A percentile compares a stretch with the other conserved stretches of the same genome.
Evolutionary conservation across 1,140 invertebrate genomes (phyloP).

Genomic region (Drosophila ercepeae): DNA sequence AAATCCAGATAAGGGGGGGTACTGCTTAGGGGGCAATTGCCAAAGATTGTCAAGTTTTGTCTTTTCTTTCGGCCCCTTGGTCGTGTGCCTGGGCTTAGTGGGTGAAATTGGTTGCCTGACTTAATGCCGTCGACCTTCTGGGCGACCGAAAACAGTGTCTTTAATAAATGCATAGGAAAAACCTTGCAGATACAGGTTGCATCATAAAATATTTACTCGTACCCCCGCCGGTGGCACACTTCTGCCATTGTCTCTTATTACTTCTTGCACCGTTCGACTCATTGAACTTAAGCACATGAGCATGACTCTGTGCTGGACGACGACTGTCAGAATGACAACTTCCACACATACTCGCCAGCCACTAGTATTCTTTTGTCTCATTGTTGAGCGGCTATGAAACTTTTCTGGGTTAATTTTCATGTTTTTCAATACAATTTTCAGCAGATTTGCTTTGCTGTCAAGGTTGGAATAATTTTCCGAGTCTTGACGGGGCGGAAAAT

Average conservation of each 20-base stretch:
- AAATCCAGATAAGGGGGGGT: slow-evolving; percentile 3
- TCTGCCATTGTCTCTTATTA: slow-evolving; percentile 42
- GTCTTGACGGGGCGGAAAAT: slow-evolving; percentile 52
- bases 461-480: slow-evolving; percentile 60
- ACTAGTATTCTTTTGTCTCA: slow-evolving; percentile 63
- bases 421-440: slow-evolving; percentile 59
- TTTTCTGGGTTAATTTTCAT: slow-evolving; percentile 66
- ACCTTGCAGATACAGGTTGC: slow-evolving; percentile 46
- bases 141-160: slow-evolving; percentile 6
- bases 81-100: slow-evolving; percentile 57
- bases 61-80: slow-evolving; percentile 16
- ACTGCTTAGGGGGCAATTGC: slow-evolving; percentile 35
- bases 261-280: slow-evolving; percentile 54
- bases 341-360: slow-evolving; percentile 12
- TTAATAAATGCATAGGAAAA: slow-evolving; percentile 59
- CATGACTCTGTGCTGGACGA: slow-evolving; percentile 33
- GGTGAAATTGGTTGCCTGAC: slow-evolving; percentile 58
- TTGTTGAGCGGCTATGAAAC: slow-evolving; percentile 45
- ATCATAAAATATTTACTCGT: slow-evolving; percentile 31
- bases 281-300: slow-evolving; percentile 61
- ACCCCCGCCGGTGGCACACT: slow-evolving; percentile 37
- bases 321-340: slow-evolving; percentile 36
- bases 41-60: slow-evolving; percentile 53
- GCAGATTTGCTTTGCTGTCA: slow-evolving; percentile 62
- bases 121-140: slow-evolving; percentile 41